Percentiles rank a stretch among this genome's conserved stretches.
These are phyloP conservation scores for Campylomormyrus numenius DNA, from an alignment of 2,113 vertebrate species.

Conservation along the genomic window DNA sequence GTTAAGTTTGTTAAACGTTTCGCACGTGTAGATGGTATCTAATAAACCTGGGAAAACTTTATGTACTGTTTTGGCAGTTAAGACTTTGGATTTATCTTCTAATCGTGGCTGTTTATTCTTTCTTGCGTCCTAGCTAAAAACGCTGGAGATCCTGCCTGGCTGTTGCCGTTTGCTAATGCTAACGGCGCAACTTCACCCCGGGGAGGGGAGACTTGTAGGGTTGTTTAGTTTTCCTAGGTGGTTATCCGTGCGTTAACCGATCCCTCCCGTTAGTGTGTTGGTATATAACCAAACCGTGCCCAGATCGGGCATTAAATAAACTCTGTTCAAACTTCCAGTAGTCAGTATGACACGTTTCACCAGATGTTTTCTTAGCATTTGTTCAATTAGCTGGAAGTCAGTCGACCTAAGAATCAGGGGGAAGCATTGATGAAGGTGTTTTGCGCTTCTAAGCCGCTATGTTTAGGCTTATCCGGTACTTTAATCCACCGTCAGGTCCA, in stretches of 20 bases:
- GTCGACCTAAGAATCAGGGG: background rate
- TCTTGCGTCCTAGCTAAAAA: background rate
- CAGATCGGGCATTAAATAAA: background rate
- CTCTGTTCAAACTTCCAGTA: background rate
- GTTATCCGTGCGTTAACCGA: background rate
- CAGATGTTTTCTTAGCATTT: background rate
- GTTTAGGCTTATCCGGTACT: constrained; percentile 7
- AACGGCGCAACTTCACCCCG: background rate
- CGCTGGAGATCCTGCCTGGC: background rate
- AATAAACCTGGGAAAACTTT: background rate
- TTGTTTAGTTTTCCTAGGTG: background rate
- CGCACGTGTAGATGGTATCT: background rate
- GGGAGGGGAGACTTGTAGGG: background rate
- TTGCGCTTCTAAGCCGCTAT: background rate
- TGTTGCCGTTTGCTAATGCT: background rate
- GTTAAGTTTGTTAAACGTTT: background rate
- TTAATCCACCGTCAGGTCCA: background rate
- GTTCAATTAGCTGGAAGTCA: background rate
- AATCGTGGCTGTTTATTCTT: background rate
- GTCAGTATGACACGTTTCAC: background rate
- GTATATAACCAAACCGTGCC: background rate
- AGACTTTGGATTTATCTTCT: background rate
- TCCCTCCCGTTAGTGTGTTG: background rate
- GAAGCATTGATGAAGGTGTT: background rate
- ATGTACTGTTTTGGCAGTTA: background rate